A percentile compares a stretch with the other conserved stretches of the same genome.
These are phyloP conservation scores for Aselliscus stoliczkanus DNA, from an alignment of 2,797 vertebrate genomes.

Conservation along the genomic window DNA sequence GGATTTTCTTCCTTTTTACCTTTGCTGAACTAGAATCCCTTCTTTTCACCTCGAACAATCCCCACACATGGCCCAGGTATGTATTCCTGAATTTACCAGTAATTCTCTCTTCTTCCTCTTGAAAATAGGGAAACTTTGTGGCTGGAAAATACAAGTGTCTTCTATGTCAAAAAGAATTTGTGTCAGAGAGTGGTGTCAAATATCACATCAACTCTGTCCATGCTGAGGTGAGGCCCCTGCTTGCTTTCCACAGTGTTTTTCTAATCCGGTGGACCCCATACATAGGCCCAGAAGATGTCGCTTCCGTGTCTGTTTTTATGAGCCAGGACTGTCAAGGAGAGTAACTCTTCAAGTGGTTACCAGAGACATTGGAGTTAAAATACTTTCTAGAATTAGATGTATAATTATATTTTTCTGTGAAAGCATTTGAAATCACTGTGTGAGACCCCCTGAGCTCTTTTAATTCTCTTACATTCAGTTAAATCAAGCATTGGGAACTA, in stretches of 20 bases:
- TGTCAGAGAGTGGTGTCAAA: slow-evolving; percentile 96
- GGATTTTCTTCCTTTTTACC: background rate
- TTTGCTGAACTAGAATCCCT: slow-evolving; percentile 1
- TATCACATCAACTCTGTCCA: slow-evolving; percentile 97
- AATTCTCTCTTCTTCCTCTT: slow-evolving; percentile 47
- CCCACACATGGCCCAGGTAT: background rate
- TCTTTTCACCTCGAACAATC: background rate
- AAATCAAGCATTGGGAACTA: background rate
- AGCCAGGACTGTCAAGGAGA: background rate
- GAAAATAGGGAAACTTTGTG: slow-evolving; percentile 91
- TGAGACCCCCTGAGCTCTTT: background rate
- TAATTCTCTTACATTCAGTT: background rate
- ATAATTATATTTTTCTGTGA: slow-evolving; percentile 22
- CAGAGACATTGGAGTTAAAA: background rate
- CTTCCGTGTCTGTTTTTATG: background rate
- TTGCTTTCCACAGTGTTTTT: background rate
- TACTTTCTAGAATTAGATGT: background rate
- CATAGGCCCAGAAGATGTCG: background rate
- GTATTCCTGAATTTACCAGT: slow-evolving; percentile 11
- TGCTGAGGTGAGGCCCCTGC: slow-evolving; percentile 86
- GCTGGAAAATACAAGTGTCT: slow-evolving; percentile 95
- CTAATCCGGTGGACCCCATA: background rate
- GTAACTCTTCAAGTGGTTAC: background rate
- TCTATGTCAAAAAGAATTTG: slow-evolving; percentile 94
- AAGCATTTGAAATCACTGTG: background rate